Conservation (phyloP, 35 echinoderm and acorn worm species). For the Diadema setosum region DNA sequence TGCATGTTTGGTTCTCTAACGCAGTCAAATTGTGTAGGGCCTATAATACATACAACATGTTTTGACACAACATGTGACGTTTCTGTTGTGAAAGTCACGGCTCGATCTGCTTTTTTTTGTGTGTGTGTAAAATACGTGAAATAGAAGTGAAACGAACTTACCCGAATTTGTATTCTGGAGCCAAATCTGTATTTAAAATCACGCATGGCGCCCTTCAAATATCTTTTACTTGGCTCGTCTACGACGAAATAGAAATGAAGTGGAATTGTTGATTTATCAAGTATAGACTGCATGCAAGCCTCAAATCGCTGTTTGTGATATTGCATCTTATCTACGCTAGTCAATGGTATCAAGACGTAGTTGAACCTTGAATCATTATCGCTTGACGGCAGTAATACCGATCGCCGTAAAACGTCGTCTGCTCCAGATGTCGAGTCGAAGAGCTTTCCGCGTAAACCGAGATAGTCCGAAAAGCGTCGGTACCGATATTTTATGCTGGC, state of each 20-base stretch:
- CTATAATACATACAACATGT: too few relatives aligned
- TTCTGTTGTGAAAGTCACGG: too few relatives aligned
- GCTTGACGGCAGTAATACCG: not conserved
- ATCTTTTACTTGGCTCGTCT: conserved; percentile 72
- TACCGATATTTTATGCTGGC: not conserved
- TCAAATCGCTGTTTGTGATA: conserved; percentile 76
- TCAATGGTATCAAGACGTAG: conserved; percentile 67
- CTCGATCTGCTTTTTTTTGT: too few relatives aligned
- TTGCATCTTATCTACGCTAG: conserved; percentile 63
- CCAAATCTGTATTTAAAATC: conserved; percentile 51
- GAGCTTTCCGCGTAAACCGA: not conserved
- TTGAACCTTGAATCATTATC: not conserved
- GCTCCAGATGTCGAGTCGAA: not conserved
- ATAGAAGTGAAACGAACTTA: not conserved
- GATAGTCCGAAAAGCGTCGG: not conserved
- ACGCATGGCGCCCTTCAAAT: conserved; percentile 55
- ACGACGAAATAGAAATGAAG: conserved; percentile 93
- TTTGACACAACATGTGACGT: too few relatives aligned
- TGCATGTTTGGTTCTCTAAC: too few relatives aligned
- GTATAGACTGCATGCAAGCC: conserved; percentile 66
- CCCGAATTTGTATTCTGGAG: conserved; percentile 65
- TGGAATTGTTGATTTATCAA: conserved; percentile 62
- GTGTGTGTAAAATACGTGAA: too few relatives aligned
- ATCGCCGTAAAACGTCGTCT: not conserved
- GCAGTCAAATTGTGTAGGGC: too few relatives aligned